A percentile compares a stretch with the other conserved stretches of the same genome.
Evolutionary conservation across 2,888 invertebrate species (phyloP).

Genomic region (Troides oblongomaculatus): DNA sequence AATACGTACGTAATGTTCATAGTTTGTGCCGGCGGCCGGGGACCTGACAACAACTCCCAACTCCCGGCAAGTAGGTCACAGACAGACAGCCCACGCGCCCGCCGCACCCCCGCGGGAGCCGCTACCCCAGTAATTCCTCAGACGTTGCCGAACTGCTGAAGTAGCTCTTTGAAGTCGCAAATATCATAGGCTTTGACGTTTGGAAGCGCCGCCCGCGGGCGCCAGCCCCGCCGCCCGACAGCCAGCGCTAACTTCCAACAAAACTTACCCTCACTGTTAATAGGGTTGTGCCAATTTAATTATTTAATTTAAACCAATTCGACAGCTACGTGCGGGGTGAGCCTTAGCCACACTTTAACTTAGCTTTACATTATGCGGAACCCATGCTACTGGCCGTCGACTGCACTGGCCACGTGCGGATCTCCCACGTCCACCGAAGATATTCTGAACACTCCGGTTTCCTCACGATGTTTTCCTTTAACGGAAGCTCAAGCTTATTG

Average conservation of each 20-base stretch:
- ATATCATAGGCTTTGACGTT: slow-evolving; percentile 6
- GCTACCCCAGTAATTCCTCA: background rate
- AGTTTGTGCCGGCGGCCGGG: too few relatives aligned
- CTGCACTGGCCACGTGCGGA: too few relatives aligned
- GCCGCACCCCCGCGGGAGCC: background rate
- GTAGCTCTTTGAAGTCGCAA: slow-evolving; percentile 19
- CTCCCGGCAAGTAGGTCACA: background rate
- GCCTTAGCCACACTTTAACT: too few relatives aligned
- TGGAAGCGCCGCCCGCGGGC: background rate
- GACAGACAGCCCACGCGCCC: slow-evolving; percentile 2
- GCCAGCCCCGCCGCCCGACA: background rate
- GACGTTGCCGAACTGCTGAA: background rate
- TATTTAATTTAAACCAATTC: background rate
- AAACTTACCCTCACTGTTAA: background rate
- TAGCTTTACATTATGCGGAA: too few relatives aligned
- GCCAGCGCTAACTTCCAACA: background rate
- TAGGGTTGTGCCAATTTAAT: background rate
- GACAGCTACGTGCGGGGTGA: background rate
- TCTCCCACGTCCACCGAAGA: too few relatives aligned
- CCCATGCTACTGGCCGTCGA: too few relatives aligned
- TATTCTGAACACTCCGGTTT: too few relatives aligned
- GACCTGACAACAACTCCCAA: background rate
- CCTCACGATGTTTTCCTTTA: too few relatives aligned
- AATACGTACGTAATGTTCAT: too few relatives aligned
- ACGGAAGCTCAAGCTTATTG: too few relatives aligned